A percentile compares a stretch with the other conserved stretches of the same genome.
These are phyloP conservation scores for Sigmodon hispidus DNA, from an alignment of 2,113 vertebrate species.

Conservation along the genomic window DNA sequence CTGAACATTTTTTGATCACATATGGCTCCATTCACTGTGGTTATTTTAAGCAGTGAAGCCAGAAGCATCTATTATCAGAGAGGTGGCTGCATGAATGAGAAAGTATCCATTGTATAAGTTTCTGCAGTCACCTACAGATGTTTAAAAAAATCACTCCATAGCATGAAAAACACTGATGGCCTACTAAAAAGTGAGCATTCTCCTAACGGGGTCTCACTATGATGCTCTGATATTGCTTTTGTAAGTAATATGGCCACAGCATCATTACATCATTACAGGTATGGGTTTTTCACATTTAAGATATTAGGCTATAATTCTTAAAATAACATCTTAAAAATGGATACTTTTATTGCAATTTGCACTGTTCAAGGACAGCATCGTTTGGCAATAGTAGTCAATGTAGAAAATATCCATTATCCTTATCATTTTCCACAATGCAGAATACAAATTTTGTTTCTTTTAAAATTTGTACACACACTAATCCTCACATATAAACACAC, in stretches of 20 bases:
- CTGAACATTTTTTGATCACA: neutral
- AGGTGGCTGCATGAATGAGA: neutral
- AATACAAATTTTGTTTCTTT: neutral
- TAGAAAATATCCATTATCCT: neutral
- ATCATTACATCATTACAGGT: too few species aligned
- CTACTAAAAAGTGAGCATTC: neutral
- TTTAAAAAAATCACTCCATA: neutral
- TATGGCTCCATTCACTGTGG: neutral
- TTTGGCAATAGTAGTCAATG: neutral
- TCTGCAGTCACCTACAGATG: neutral
- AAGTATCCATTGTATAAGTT: neutral
- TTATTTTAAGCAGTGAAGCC: neutral
- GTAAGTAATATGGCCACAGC: neutral
- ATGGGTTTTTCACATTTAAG: neutral
- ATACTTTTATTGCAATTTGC: neutral
- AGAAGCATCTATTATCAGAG: neutral
- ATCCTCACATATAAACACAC: neutral
- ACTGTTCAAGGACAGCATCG: neutral
- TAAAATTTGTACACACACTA: neutral
- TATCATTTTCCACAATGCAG: too few species aligned
- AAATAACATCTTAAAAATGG: neutral
- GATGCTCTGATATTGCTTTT: neutral
- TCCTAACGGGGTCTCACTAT: neutral
- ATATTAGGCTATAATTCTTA: neutral
- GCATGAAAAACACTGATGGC: neutral